Base-by-base conservation (phyloP, 2,113 vertebrate species). In the Saccopteryx leptura region DNA sequence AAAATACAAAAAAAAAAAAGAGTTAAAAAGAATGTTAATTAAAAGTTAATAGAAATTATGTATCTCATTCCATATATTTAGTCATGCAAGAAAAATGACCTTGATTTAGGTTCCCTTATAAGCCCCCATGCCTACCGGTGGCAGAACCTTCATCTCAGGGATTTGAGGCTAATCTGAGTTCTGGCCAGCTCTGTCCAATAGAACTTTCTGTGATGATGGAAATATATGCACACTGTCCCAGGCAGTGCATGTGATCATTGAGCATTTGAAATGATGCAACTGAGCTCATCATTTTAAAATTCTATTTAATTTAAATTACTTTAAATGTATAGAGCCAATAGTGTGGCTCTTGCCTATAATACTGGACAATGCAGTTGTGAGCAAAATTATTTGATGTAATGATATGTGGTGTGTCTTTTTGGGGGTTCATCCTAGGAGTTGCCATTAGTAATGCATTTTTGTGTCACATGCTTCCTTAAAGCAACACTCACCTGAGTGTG, bases 21-120 rank as follows among this genome's bases (percentile, higher is more conserved):
- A 54, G 39, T 65, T 71, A 81, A 93, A 90, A 90, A 33, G n/a
- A 93, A 46, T 39, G 4, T 89, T 48, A 63, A 4, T 52, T 46
- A 61, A n/a, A 82, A 87, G 24, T 87, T 68, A 52, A 90, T 60
- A 63, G 5, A 86, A 90, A 78, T 46, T 61, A 39, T 88, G 23
- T 8, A 50, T 93, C 24, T 90, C 28, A 81, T 66, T 72, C 48
- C 21, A 91, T n/a, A 88, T 65, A 71, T 82, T 89, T 60, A 86
- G 7, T 39, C 60, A 54, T n/a, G 8, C 9, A 68, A 85, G 24
- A 83, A 90, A 91, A 82, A 39, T 23, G 6, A 46, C 60, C 26
- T 54, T 65, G 61, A 69, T 91, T 91, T 33, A 18, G 60, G 17
- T 86, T 88, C 71, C 12, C 11, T 54, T 84, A 56, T 68, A n/a